Evolutionary conservation across 1,140 invertebrate species (phyloP).

Genomic region (roundworm (Caenorhabditis elegans)): DNA sequence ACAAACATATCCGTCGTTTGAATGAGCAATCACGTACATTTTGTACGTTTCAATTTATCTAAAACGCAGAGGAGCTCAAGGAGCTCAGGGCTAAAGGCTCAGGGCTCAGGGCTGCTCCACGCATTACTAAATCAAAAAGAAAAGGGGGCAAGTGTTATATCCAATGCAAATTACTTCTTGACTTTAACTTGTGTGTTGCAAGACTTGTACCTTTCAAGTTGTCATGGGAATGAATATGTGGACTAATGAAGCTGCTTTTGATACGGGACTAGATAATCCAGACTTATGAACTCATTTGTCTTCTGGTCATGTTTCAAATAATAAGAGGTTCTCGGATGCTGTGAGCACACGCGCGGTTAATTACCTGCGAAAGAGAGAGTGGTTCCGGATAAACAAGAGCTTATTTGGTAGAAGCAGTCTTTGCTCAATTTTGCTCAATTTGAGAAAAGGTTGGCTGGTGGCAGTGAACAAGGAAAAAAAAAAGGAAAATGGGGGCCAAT

Average conservation of each 20-base stretch:
- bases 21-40: slow-evolving; percentile 32
- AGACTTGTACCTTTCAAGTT: neutral
- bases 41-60: slow-evolving; percentile 29
- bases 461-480: no score
- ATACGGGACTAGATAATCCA: neutral
- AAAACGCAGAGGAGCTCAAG: slow-evolving; percentile 8
- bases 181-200: neutral
- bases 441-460: neutral
- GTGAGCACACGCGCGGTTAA: slow-evolving; percentile 15
- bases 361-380: slow-evolving; percentile 18
- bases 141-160: neutral
- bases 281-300: neutral
- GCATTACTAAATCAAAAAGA: slow-evolving; percentile 31
- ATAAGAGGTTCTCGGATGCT: slow-evolving; percentile 9
- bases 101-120: neutral
- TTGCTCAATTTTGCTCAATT: slow-evolving; percentile 22
- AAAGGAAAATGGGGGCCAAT: neutral
- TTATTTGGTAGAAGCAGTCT: neutral
- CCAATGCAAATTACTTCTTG: slow-evolving; percentile 1
- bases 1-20: slow-evolving; percentile 14
- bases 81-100: neutral
- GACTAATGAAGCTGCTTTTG: neutral
- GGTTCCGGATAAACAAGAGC: slow-evolving; percentile 32
- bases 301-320: slow-evolving; percentile 26
- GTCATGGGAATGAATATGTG: neutral